phyloP scores from a whole-genome alignment of 2,113 vertebrate genomes.

The Heterocephalus glaber region DNA sequence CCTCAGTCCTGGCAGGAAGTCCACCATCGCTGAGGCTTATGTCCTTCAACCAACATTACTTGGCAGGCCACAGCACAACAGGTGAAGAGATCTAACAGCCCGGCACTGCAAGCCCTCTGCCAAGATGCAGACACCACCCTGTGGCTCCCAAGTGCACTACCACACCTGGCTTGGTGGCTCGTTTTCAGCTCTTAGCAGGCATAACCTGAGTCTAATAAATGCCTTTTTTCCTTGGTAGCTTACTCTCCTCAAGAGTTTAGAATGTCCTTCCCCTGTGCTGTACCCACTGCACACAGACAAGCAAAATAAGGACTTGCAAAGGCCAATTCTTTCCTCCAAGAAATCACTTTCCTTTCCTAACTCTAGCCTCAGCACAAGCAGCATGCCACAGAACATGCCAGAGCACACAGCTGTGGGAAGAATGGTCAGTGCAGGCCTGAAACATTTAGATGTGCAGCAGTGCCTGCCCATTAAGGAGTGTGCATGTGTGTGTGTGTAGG shows the following conservation, averaged over 20 bases:
- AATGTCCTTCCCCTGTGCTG: neutral
- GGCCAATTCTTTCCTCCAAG: no score
- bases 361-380: no score
- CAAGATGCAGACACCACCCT: neutral
- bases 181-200: neutral
- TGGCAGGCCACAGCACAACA: constrained; percentile 1
- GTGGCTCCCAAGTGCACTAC: no score
- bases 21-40: neutral
- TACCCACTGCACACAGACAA: neutral
- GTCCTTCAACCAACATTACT: neutral
- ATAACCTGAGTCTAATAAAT: neutral
- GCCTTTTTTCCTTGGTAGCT: neutral
- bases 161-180: no score
- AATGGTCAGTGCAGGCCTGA: no score
- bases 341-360: no score
- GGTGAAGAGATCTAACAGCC: neutral
- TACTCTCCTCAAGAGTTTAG: neutral
- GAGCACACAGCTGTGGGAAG: no score
- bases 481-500: no score
- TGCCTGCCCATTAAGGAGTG: no score
- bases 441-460: no score
- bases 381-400: no score
- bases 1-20: neutral
- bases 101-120: neutral
- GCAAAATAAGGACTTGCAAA: no score